These are phyloP conservation scores for Microcebus ravelobensis DNA, from an alignment of 2,113 vertebrate species.

Conservation along the genomic window DNA sequence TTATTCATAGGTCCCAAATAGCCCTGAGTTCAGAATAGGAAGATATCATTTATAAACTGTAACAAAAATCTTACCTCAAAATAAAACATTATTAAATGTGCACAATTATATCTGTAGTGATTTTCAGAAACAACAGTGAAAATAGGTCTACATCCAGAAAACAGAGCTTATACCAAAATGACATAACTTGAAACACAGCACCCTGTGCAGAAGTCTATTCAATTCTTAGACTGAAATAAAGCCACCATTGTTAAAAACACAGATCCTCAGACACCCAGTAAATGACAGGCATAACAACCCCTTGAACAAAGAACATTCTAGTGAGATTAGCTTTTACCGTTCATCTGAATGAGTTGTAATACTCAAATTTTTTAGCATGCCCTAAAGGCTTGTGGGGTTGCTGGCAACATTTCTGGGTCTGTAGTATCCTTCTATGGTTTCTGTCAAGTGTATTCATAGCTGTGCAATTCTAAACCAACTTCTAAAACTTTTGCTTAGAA, in stretches of 20 bases:
- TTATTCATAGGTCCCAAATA: constrained; percentile 5
- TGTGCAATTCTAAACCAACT: not conserved
- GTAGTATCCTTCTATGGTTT: not conserved
- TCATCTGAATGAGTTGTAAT: not conserved
- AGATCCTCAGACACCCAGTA: too few relatives aligned
- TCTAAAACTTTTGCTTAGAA: not conserved
- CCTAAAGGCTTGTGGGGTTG: rapidly evolving
- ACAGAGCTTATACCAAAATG: not conserved
- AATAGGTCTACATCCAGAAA: constrained; percentile 12
- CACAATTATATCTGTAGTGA: not conserved
- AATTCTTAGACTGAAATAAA: rapidly evolving
- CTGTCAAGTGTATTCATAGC: not conserved
- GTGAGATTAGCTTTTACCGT: too few relatives aligned
- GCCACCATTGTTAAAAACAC: not conserved
- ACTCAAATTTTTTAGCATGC: not conserved
- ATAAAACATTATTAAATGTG: constrained; percentile 19
- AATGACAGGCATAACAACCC: too few relatives aligned
- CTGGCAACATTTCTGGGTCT: not conserved
- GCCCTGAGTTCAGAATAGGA: constrained; percentile 63
- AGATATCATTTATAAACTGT: constrained; percentile 56
- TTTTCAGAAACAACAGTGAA: not conserved
- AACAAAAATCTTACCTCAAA: constrained; percentile 59
- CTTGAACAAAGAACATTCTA: not conserved
- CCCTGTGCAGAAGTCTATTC: not conserved
- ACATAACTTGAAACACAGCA: not conserved